phyloP scores from a whole-genome alignment of 2,797 vertebrate genomes.

The Calcarius lapponicus region DNA sequence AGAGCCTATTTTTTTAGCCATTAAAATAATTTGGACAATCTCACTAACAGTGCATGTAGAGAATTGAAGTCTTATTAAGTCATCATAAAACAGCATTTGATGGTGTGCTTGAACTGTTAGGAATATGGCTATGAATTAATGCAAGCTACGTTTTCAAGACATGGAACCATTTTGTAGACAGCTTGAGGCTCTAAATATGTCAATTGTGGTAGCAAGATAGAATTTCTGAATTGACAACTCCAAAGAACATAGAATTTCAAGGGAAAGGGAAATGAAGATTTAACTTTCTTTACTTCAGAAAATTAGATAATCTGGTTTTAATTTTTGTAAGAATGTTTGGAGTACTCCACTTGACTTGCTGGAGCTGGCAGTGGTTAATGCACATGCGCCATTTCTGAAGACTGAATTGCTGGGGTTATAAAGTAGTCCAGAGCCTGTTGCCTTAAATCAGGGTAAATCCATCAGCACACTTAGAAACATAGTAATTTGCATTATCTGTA shows the following conservation, averaged over 20 bases:
- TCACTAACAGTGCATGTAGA: not conserved
- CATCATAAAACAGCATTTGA: not conserved
- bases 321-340: not conserved
- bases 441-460: not conserved
- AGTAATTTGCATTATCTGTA: not conserved
- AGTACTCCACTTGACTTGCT: not conserved
- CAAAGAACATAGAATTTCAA: not conserved
- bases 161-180: not conserved
- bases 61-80: not conserved
- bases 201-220: not conserved
- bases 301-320: not conserved
- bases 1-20: not conserved
- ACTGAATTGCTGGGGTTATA: not conserved
- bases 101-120: not conserved
- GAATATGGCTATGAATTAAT: not conserved
- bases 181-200: not conserved
- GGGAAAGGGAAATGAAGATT: not conserved
- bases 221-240: not conserved
- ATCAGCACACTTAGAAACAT: accelerated
- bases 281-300: not conserved
- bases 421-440: not conserved
- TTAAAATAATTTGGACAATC: not conserved
- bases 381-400: not conserved
- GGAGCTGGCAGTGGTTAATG: not conserved
- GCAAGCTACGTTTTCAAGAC: not conserved